These are phyloP conservation scores for Drosophila simulans DNA, from an alignment of 1,140 invertebrate species.

Conservation along the genomic window DNA sequence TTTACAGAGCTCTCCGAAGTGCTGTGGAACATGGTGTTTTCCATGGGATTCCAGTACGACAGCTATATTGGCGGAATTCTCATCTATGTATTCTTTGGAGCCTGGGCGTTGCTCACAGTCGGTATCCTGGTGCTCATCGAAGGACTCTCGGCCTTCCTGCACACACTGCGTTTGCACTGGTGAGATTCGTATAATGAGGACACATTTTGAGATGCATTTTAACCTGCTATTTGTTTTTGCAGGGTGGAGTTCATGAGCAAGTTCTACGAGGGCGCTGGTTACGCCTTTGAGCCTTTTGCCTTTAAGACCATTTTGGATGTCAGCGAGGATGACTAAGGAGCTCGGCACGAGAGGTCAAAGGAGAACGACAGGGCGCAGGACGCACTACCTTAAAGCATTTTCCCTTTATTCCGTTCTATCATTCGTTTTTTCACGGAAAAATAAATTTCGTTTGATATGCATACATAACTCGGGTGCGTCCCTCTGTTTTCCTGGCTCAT, in stretches of 20 bases:
- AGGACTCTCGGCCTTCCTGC: constrained; percentile 98
- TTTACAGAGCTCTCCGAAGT: constrained; percentile 94
- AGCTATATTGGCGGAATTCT: constrained; percentile 71
- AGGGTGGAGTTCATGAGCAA: constrained; percentile 99
- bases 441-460: constrained; percentile 71
- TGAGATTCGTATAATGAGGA: constrained; percentile 87
- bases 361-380: constrained; percentile 43
- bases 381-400: constrained; percentile 46
- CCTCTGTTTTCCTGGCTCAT: constrained; percentile 21
- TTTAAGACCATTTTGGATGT: constrained; percentile 93
- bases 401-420: constrained; percentile 31
- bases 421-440: constrained; percentile 40
- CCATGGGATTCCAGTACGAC: constrained; percentile 44
- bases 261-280: constrained; percentile 96
- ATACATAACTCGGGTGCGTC: constrained; percentile 30
- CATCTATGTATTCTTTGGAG: constrained; percentile 91
- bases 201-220: neutral
- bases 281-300: constrained; percentile 96
- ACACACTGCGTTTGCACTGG: constrained; percentile 99
- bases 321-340: constrained; percentile 39
- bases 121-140: constrained; percentile 99
- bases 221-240: constrained; percentile 18
- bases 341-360: neutral
- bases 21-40: constrained; percentile 93
- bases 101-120: constrained; percentile 95